Evolutionary conservation across 2,797 vertebrate genomes (phyloP).

Genomic region (Xyrichtys novacula): DNA sequence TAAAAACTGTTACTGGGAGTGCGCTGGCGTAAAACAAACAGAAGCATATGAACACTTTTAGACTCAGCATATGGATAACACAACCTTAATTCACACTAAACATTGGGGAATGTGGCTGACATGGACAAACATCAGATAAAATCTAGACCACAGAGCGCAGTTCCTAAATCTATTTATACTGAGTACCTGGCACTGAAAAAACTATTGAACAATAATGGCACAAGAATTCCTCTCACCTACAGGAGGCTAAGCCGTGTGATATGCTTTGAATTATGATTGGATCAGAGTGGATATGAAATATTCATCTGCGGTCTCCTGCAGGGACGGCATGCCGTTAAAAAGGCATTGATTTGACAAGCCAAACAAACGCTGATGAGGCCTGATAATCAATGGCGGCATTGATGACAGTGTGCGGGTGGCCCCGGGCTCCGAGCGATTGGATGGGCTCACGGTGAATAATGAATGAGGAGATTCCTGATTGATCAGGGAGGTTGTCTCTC

Average conservation of each 20-base stretch:
- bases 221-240: constrained; percentile 46
- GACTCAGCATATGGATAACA: background rate
- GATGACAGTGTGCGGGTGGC: constrained; percentile 80
- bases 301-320: constrained; percentile 80
- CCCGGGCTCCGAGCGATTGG: constrained; percentile 79
- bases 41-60: background rate
- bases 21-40: background rate
- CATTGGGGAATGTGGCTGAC: background rate
- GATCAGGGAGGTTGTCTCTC: constrained; percentile 79
- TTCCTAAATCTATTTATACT: constrained; percentile 15
- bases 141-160: background rate
- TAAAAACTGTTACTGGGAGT: background rate
- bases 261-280: constrained; percentile 72
- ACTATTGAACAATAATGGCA: constrained; percentile 26
- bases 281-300: constrained; percentile 79
- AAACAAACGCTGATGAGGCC: constrained; percentile 84
- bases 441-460: constrained; percentile 82
- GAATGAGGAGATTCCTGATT: constrained; percentile 84
- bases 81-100: constrained; percentile 21
- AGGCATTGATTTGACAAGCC: constrained; percentile 85
- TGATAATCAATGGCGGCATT: constrained; percentile 84
- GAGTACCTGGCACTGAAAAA: constrained; percentile 14
- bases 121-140: background rate
- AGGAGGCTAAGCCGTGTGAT: constrained; percentile 28
- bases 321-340: constrained; percentile 77